phyloP scores from a whole-genome alignment of 1,140 invertebrate genomes.

The Drosophila kohkoa region DNA sequence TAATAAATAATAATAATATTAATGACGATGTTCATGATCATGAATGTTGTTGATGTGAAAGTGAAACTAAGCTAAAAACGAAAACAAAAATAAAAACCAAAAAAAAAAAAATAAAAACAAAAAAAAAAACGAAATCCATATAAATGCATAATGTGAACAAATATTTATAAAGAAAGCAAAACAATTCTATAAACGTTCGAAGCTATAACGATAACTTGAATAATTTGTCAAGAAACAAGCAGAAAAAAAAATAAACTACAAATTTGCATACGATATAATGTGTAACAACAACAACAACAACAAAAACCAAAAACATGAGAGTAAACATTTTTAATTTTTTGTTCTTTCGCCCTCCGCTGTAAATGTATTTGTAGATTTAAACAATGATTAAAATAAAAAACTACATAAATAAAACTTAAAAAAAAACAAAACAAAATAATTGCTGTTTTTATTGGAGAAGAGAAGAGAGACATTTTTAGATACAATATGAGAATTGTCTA shows the following conservation, averaged over 20 bases:
- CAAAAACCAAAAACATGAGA: constrained; percentile 68
- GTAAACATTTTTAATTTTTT: constrained; percentile 83
- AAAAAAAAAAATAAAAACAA: constrained; percentile 55
- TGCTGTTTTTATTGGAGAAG: constrained; percentile 8
- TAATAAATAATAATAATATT: constrained; percentile 74
- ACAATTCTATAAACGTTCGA: constrained; percentile 71
- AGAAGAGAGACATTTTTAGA: constrained; percentile 46
- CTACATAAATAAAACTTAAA: constrained; percentile 84
- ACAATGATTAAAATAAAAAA: constrained; percentile 84
- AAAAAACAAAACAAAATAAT: constrained; percentile 50
- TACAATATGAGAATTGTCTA: too few relatives aligned
- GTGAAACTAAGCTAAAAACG: constrained; percentile 64
- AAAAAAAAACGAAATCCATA: constrained; percentile 53
- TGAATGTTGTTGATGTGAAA: constrained; percentile 70
- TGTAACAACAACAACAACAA: constrained; percentile 70
- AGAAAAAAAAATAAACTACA: constrained; percentile 52
- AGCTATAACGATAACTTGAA: constrained; percentile 56
- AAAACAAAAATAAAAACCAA: constrained; percentile 49
- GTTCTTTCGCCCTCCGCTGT: constrained; percentile 85
- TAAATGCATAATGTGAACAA: constrained; percentile 73
- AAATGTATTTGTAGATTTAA: constrained; percentile 85
- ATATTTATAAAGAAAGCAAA: constrained; percentile 75
- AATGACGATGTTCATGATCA: constrained; percentile 57
- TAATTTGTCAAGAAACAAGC: constrained; percentile 50
- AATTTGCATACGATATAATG: constrained; percentile 76